phyloP scores from a whole-genome alignment of 2,888 invertebrate genomes.

The Hipparchia sbordonii region DNA sequence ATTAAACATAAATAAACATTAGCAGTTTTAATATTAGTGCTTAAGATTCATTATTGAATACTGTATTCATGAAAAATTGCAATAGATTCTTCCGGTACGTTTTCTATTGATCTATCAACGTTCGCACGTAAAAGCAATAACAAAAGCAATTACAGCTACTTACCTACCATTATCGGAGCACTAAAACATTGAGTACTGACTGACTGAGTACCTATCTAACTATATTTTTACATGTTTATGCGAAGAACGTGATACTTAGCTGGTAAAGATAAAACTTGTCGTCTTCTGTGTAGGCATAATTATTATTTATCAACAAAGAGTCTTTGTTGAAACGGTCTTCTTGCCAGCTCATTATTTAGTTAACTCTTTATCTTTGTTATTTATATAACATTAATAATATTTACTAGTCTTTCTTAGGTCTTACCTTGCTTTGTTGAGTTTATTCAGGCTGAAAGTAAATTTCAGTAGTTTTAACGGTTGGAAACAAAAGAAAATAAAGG shows the following conservation, averaged over 20 bases:
- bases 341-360: conserved; percentile 2
- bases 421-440: neutral
- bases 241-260: conserved; percentile 13
- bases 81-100: neutral
- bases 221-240: conserved; percentile 10
- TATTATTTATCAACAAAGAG: neutral
- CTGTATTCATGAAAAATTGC: neutral
- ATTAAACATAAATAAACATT: no score
- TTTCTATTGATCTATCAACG: neutral
- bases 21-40: no score
- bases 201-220: no score
- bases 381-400: neutral
- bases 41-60: no score
- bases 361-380: conserved; percentile 9
- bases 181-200: neutral
- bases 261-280: conserved; percentile 5
- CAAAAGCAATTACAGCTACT: conserved; percentile 4
- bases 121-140: conserved; percentile 14
- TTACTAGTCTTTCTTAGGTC: neutral
- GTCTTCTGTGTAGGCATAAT: neutral
- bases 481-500: no score
- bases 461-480: neutral
- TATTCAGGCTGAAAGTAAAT: neutral
- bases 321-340: conserved; percentile 4
- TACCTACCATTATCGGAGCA: conserved; percentile 1